A percentile compares a stretch with the other conserved stretches of the same genome.
phyloP scores from a whole-genome alignment of 2,113 vertebrate species.

The Nothoprocta perdicaria region DNA sequence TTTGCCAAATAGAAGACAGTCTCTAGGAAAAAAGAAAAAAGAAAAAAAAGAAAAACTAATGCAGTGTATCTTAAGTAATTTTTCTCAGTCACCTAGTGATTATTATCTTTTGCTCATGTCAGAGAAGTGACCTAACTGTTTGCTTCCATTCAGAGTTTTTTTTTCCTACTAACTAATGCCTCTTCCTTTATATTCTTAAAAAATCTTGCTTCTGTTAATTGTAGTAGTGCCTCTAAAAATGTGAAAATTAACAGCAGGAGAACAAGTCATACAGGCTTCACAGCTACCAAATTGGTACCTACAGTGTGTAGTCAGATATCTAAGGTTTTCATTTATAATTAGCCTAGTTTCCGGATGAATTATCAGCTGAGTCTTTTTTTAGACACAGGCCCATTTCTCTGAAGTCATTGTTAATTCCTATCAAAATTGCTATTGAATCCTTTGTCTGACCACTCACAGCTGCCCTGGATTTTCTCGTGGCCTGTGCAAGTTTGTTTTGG shows the following conservation, averaged over 20 bases:
- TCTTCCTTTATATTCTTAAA: neutral
- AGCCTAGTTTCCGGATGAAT: slow-evolving; percentile 23
- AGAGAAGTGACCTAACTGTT: neutral
- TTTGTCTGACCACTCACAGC: neutral
- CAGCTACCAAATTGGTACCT: slow-evolving; percentile 21
- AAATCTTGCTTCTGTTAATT: neutral
- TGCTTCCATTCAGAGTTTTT: neutral
- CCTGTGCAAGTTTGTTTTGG: neutral
- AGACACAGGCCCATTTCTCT: slow-evolving; percentile 13
- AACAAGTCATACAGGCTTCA: neutral
- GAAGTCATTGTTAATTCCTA: neutral
- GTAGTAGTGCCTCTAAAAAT: neutral
- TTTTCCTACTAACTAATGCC: neutral
- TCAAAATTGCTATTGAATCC: neutral
- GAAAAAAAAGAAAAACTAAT: neutral
- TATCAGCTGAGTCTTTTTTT: neutral
- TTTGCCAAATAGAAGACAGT: slow-evolving; percentile 42
- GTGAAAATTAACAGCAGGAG: neutral
- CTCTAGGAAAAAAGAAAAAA: neutral
- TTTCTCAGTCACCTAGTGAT: slow-evolving; percentile 27
- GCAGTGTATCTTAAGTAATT: neutral
- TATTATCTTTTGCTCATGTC: neutral
- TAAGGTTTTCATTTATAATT: slow-evolving; percentile 43
- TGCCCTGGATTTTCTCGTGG: neutral
- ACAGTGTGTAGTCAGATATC: neutral